A percentile compares a stretch with the other conserved stretches of the same genome.
phyloP scores from a whole-genome alignment of 37 sponge, comb jelly and placozoan species.

The Ianthella basta region DNA sequence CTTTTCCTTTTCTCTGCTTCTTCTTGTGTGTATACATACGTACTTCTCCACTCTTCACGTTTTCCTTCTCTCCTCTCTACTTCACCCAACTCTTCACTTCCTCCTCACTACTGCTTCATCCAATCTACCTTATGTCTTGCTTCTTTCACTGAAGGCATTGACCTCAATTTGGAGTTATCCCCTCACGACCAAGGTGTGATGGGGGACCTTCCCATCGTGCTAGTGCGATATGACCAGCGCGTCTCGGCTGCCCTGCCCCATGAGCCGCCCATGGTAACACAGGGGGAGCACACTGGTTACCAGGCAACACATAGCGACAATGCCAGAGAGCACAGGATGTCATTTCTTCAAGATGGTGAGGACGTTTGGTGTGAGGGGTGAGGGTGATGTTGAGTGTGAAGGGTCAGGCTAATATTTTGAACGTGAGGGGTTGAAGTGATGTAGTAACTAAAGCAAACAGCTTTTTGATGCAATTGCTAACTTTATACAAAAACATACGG shows the following conservation, averaged over 20 bases:
- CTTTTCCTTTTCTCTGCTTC: too few species aligned
- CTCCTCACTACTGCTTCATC: neutral
- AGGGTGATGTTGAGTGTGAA: too few species aligned
- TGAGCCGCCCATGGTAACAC: slow-evolving; percentile 3
- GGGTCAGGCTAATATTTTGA: too few species aligned
- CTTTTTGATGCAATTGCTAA: too few species aligned
- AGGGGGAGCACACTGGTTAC: neutral
- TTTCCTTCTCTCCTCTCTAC: neutral
- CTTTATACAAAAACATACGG: too few species aligned
- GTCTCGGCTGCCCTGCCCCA: slow-evolving; percentile 10
- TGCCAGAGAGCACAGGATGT: neutral
- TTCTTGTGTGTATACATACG: too few species aligned
- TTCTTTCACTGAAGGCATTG: slow-evolving; percentile 39
- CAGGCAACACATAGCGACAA: neutral
- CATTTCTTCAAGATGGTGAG: slow-evolving; percentile 10
- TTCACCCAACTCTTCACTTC: too few species aligned
- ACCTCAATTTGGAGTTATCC: slow-evolving; percentile 47
- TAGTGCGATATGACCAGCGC: slow-evolving; percentile 16
- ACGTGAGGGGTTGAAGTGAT: too few species aligned
- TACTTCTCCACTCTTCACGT: too few species aligned
- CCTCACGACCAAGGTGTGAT: slow-evolving; percentile 77
- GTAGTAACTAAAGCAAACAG: too few species aligned
- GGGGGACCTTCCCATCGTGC: slow-evolving; percentile 44
- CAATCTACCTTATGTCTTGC: too few species aligned
- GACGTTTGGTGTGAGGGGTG: neutral